Evolutionary conservation across 2,797 vertebrate genomes (phyloP).

Genomic region (Eulemur albifrons): DNA sequence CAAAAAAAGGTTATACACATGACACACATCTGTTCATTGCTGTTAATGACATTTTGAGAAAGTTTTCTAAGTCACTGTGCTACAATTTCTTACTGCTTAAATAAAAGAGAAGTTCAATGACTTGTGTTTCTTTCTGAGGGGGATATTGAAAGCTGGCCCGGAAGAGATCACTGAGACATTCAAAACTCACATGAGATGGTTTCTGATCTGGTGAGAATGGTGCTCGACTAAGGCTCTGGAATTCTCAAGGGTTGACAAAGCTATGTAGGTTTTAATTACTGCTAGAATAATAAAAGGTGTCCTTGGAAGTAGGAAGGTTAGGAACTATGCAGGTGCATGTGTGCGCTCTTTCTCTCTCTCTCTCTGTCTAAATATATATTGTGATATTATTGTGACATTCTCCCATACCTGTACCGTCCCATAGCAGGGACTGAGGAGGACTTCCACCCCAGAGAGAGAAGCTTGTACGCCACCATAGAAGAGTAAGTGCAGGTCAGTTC

Average conservation of each 20-base stretch:
- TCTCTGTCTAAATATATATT: not conserved
- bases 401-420: not conserved
- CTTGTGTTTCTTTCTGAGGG: not conserved
- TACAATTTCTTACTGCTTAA: not conserved
- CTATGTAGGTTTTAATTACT: not conserved
- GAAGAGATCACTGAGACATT: not conserved
- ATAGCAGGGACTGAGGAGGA: too few species aligned
- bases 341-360: not conserved
- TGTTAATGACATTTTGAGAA: not conserved
- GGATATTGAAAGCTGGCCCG: not conserved
- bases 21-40: rapidly evolving
- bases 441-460: not conserved
- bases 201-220: not conserved
- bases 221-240: too few species aligned
- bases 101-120: not conserved
- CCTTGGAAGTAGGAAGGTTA: too few species aligned
- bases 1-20: rapidly evolving
- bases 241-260: not conserved
- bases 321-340: rapidly evolving
- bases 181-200: rapidly evolving
- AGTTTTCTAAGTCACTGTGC: not conserved
- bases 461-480: rapidly evolving
- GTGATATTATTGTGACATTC: not conserved
- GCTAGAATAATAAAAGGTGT: not conserved
- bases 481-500: rapidly evolving